These are phyloP conservation scores for Cyphomyrus discorhynchus DNA, from an alignment of 2,113 vertebrate species.

Conservation along the genomic window DNA sequence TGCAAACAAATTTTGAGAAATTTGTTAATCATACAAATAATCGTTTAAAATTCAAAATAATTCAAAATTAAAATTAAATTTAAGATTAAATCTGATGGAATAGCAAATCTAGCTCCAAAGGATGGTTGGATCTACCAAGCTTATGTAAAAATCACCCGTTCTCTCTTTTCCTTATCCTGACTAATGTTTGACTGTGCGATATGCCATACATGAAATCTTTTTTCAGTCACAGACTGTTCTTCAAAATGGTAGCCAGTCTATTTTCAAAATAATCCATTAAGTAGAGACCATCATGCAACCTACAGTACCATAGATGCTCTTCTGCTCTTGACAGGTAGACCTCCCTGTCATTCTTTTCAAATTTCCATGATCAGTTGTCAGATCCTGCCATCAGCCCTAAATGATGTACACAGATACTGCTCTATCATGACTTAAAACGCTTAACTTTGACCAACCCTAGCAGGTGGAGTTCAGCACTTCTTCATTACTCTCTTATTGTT, in stretches of 20 bases:
- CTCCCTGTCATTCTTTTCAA: neutral
- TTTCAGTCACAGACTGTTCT: neutral
- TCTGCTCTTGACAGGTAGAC: neutral
- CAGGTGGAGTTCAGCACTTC: neutral
- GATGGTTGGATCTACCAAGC: neutral
- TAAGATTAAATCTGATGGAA: neutral
- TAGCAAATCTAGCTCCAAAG: neutral
- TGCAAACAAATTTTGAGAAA: neutral
- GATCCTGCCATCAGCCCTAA: neutral
- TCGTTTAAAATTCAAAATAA: neutral
- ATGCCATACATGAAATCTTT: neutral
- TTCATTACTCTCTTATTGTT: neutral
- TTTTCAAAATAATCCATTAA: neutral
- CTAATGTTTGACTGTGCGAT: neutral
- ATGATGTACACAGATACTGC: neutral
- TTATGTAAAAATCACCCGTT: neutral
- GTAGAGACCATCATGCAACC: neutral
- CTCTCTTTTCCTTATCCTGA: neutral
- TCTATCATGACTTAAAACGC: neutral
- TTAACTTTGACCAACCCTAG: neutral
- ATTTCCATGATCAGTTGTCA: neutral
- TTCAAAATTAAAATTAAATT: neutral
- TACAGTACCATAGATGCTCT: neutral
- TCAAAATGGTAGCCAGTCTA: neutral
- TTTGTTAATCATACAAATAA: neutral